phyloP scores from a whole-genome alignment of 2,797 vertebrate genomes.

The Macropus fuliginosus region DNA sequence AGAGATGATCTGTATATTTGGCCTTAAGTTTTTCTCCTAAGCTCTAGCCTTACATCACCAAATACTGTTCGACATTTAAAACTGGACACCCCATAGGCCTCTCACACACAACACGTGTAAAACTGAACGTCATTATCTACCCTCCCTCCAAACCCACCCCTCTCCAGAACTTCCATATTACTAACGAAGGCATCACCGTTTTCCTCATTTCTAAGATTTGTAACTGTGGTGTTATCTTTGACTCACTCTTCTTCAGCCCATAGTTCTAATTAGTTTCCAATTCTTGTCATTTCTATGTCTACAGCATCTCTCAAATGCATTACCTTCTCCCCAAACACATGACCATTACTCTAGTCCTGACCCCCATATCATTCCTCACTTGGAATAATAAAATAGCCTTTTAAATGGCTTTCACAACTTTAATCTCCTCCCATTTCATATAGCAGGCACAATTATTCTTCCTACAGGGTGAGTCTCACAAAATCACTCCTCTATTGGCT shows the following conservation, averaged over 20 bases:
- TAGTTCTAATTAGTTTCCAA: too few relatives aligned
- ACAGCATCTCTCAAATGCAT: neutral
- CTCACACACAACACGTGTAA: neutral
- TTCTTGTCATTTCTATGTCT: neutral
- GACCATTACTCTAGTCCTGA: neutral
- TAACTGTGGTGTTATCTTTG: neutral
- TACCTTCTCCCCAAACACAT: neutral
- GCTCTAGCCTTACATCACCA: neutral
- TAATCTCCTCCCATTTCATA: neutral
- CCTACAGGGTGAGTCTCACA: neutral
- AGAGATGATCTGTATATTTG: neutral
- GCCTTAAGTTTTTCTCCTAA: neutral
- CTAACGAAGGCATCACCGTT: neutral
- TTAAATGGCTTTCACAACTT: neutral
- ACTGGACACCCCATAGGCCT: neutral
- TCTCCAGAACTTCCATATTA: neutral
- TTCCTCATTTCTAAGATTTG: neutral
- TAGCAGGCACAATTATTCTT: neutral
- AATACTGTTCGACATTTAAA: neutral
- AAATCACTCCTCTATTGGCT: neutral
- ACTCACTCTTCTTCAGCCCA: too few relatives aligned
- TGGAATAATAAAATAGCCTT: neutral
- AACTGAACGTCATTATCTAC: neutral
- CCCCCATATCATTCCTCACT: neutral
- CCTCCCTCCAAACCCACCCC: neutral